phyloP scores from a whole-genome alignment of 2,888 invertebrate genomes.

The Dasysyrphus tricinctus region DNA sequence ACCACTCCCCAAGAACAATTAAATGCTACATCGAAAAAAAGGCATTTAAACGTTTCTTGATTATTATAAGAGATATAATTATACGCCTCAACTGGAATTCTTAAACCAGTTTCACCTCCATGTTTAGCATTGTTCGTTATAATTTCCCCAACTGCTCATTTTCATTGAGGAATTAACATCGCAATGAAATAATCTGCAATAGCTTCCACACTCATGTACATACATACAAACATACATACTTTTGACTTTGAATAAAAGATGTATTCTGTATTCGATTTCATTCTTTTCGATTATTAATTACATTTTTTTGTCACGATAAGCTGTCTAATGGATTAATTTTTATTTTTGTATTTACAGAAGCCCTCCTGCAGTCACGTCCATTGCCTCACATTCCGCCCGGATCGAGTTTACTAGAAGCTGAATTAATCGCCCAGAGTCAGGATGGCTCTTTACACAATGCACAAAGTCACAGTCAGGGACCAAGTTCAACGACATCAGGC shows the following conservation, averaged over 20 bases:
- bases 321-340: constrained; percentile 9
- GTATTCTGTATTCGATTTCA: constrained; percentile 15
- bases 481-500: constrained; percentile 81
- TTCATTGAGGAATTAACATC: constrained; percentile 39
- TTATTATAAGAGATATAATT: constrained; percentile 34
- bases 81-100: constrained; percentile 21
- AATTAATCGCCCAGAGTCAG: constrained; percentile 80
- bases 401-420: constrained; percentile 86
- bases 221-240: neutral
- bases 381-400: constrained; percentile 93
- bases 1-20: constrained; percentile 28
- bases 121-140: constrained; percentile 2
- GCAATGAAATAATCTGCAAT: constrained; percentile 19
- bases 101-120: constrained; percentile 49
- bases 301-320: neutral
- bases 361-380: constrained; percentile 95
- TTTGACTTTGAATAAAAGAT: constrained; percentile 22
- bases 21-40: constrained; percentile 18
- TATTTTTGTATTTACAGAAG: constrained; percentile 88
- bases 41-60: constrained; percentile 20
- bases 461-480: constrained; percentile 81
- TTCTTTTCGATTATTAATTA: constrained; percentile 29
- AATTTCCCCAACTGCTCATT: constrained; percentile 15
- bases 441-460: constrained; percentile 83
- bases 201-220: neutral